Conservation (phyloP, 2,113 vertebrate genomes). For the Vicugna pacos region DNA sequence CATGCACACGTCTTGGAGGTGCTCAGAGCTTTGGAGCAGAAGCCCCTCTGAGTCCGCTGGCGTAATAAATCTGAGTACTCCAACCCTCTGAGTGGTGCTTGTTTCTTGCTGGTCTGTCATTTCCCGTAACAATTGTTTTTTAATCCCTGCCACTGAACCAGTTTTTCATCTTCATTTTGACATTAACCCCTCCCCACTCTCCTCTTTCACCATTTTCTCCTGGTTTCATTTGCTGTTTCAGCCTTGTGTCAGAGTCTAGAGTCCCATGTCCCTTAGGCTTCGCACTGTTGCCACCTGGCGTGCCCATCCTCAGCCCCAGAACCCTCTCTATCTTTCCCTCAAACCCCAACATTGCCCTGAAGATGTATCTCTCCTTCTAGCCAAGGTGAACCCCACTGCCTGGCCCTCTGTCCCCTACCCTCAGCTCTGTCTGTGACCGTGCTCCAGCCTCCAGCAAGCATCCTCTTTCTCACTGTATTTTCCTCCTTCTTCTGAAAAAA, state of each 20-base stretch:
- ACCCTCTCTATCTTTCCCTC: accelerated
- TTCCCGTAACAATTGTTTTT: background rate
- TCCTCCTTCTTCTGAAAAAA: background rate
- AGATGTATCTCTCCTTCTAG: background rate
- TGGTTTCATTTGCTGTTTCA: background rate
- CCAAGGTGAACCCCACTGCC: background rate
- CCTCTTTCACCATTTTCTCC: background rate
- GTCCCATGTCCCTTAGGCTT: background rate
- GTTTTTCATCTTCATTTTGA: conserved; percentile 20
- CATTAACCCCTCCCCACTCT: background rate
- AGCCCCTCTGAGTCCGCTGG: too few species aligned
- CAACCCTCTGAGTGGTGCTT: too few species aligned
- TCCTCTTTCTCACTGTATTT: background rate
- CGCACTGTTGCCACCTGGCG: too few species aligned
- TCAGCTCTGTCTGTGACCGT: background rate
- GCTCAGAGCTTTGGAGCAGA: too few species aligned
- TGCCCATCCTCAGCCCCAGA: background rate
- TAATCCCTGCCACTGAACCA: background rate
- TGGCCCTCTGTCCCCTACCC: background rate
- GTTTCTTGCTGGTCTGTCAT: too few species aligned
- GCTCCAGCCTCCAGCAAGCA: background rate
- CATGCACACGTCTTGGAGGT: too few species aligned
- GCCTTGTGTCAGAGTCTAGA: background rate
- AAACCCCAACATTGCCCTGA: accelerated
- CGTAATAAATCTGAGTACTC: too few species aligned